These are phyloP conservation scores for Euschistus heros DNA, from an alignment of 1,140 invertebrate genomes.

Conservation along the genomic window DNA sequence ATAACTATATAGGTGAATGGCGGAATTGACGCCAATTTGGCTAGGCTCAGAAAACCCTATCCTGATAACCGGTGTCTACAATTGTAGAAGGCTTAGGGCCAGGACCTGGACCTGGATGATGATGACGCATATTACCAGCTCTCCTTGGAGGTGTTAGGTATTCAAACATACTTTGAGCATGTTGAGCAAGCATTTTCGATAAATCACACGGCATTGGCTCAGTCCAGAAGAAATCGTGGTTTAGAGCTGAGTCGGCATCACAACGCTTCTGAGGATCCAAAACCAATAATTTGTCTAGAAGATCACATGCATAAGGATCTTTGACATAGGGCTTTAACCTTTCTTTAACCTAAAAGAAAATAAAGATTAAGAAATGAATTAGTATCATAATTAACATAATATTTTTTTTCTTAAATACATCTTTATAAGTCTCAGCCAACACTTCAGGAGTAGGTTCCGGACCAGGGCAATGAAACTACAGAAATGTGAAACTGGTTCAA, in stretches of 20 bases:
- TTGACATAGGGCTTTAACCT: constrained; percentile 84
- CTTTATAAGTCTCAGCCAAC: too few species aligned
- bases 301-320: constrained; percentile 82
- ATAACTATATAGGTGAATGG: neutral
- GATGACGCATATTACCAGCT: constrained; percentile 56
- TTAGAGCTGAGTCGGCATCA: constrained; percentile 85
- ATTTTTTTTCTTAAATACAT: too few species aligned
- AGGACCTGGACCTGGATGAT: constrained; percentile 41
- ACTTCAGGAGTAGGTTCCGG: too few species aligned
- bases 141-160: constrained; percentile 75
- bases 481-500: too few species aligned
- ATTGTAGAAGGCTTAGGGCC: constrained; percentile 36
- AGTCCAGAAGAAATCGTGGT: constrained; percentile 97
- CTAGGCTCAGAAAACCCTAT: constrained; percentile 52
- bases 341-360: constrained; percentile 59
- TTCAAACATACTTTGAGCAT: constrained; percentile 93
- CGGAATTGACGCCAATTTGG: neutral
- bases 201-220: constrained; percentile 91
- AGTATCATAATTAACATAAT: too few species aligned
- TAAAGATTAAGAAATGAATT: too few species aligned
- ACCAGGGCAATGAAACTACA: too few species aligned
- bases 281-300: constrained; percentile 84
- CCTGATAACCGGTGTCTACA: constrained; percentile 60
- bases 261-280: constrained; percentile 84
- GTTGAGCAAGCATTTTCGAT: constrained; percentile 84